Evolutionary conservation across 2,113 vertebrate species (phyloP).

Genomic region (Myanophis thanlyinensis): DNA sequence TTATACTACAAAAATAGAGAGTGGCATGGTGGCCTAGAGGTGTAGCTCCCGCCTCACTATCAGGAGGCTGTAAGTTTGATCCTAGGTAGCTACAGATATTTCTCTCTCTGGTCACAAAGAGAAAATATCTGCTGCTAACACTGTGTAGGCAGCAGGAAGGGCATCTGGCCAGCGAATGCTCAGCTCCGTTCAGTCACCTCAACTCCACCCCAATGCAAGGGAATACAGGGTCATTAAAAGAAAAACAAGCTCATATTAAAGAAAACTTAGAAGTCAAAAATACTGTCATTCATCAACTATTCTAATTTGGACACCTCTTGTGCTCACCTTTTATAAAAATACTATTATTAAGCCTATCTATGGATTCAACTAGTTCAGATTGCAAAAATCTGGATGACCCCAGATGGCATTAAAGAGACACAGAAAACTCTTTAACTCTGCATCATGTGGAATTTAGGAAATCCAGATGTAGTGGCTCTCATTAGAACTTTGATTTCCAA

Average conservation of each 20-base stretch:
- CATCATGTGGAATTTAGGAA: background rate
- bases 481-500: background rate
- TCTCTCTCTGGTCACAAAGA: background rate
- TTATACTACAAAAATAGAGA: background rate
- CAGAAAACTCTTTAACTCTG: background rate
- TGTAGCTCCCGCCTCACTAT: background rate
- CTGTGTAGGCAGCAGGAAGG: background rate
- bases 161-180: background rate
- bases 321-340: background rate
- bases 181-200: background rate
- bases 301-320: conserved; percentile 6
- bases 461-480: background rate
- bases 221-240: background rate
- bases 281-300: background rate
- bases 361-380: background rate
- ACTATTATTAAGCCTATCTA: background rate
- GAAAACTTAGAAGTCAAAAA: background rate
- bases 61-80: background rate
- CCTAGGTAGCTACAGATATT: background rate
- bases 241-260: no score
- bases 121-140: background rate
- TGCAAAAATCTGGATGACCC: background rate
- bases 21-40: background rate
- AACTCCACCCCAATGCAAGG: background rate
- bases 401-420: background rate